Percentiles rank a stretch among this genome's conserved stretches.
phyloP scores from a whole-genome alignment of 2,888 invertebrate genomes.

The Caenorhabditis zanzibari region DNA sequence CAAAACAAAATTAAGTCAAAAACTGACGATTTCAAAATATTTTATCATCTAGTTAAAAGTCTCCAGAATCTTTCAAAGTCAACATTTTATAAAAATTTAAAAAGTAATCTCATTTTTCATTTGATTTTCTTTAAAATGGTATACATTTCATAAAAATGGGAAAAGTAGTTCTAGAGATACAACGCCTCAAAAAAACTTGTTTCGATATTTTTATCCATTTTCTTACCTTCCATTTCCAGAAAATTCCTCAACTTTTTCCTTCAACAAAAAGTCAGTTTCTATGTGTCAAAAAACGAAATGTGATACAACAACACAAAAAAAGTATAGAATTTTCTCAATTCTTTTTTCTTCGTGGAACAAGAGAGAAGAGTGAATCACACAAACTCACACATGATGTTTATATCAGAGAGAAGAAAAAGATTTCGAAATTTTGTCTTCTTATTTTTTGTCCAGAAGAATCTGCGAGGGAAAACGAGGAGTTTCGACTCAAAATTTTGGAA shows the following conservation, averaged over 20 bases:
- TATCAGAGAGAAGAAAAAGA: conserved; percentile 24
- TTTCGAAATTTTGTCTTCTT: conserved; percentile 18
- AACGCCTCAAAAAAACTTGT: no score
- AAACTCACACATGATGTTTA: conserved; percentile 41
- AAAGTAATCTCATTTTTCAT: background rate
- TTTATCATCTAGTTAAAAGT: no score
- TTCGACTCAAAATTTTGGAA: conserved; percentile 1
- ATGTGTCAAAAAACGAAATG: background rate
- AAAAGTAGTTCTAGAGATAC: no score
- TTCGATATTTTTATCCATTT: no score
- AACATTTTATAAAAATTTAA: background rate
- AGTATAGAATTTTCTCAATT: background rate
- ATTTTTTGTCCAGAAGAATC: background rate
- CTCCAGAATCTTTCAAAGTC: no score
- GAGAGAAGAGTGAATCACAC: conserved; percentile 38
- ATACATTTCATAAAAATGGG: no score
- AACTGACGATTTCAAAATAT: no score
- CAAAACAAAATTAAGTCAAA: no score
- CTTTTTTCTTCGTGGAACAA: background rate
- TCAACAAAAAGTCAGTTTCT: background rate
- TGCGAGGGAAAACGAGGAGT: background rate
- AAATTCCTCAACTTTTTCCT: background rate
- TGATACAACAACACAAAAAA: background rate
- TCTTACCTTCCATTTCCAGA: no score
- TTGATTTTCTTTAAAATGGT: no score